Base-by-base conservation (phyloP, 1,140 invertebrate species). In the Microplitis mediator region DNA sequence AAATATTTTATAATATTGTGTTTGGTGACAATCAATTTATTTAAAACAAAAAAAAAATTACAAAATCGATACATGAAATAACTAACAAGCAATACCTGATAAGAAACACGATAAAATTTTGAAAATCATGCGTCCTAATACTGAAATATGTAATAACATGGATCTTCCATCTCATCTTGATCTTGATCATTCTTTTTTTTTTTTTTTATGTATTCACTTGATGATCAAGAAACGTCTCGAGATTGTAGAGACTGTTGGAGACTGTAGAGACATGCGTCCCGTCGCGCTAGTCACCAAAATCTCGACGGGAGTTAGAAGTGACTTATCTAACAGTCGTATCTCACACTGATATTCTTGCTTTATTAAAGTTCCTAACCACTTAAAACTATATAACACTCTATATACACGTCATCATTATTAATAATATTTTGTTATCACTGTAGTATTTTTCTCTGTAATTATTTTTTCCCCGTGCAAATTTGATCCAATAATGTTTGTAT, bases 41-140 rank as follows among this genome's bases (percentile, higher is more conserved):
- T 23, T 23, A 23, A 23, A 23, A 23, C 23, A 23, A 23, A 23
- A 23, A 23, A 23, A 23, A 23, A 23, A 23, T 23, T 23, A 23
- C 2, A 23, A 23, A 23, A 23, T 23, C 23, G 23, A 23, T 13
- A 36, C 52, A 69, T 16, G 31, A 50, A 50, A 50, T 50, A 9
- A 50, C 6, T 50, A 50, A 9, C 6, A 13, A 6, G n/a, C 1
- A 5, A 5, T 13, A 54, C 16, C 52, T 9, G 2, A 23, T 31
- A 9, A 23, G 14, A 58, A 6, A 58, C 3, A 16, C 4, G 50
- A 68, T 3, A 76, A 79, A 82, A 84, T 85, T 84, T 80, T 70
- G 76, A 80, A 78, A 81, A 85, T 85, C 83, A 85, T 85, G 79
- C 83, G 84, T 74, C 77, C 79, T 84, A 85, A 85, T 85, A 84